Evolutionary conservation across 1,140 invertebrate genomes (phyloP).

Genomic region (Phenacoccus solenopsis): DNA sequence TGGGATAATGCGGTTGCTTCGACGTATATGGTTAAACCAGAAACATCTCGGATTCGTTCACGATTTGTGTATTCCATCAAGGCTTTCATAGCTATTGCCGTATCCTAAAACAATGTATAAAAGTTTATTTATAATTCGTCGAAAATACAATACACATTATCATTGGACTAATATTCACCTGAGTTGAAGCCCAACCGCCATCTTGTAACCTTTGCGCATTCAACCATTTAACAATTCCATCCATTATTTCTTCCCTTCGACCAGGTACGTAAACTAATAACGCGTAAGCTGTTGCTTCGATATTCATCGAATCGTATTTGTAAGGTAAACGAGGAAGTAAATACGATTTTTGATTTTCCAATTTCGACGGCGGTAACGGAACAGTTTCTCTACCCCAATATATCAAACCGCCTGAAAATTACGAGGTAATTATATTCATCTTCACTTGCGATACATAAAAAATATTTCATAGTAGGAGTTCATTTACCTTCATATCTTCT

Average conservation of each 20-base stretch:
- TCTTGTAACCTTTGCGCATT: constrained; percentile 82
- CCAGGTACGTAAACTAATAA: constrained; percentile 75
- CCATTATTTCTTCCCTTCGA: constrained; percentile 56
- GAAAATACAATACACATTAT: constrained; percentile 14
- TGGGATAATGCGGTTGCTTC: constrained; percentile 72
- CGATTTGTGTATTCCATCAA: constrained; percentile 79
- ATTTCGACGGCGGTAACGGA: constrained; percentile 62
- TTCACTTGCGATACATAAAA: too few relatives aligned
- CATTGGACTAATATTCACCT: constrained; percentile 37
- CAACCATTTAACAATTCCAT: constrained; percentile 84
- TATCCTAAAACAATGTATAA: constrained; percentile 44
- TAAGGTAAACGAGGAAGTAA: constrained; percentile 72
- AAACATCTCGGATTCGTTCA: constrained; percentile 76
- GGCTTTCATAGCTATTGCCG: constrained; percentile 75
- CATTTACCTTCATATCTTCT: constrained; percentile 47
- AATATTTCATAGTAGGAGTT: too few relatives aligned
- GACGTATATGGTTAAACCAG: constrained; percentile 60
- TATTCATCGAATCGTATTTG: constrained; percentile 78
- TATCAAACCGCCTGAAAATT: constrained; percentile 48
- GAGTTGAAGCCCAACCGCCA: constrained; percentile 88
- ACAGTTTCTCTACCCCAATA: constrained; percentile 73
- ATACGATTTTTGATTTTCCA: constrained; percentile 84
- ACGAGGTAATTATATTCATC: too few relatives aligned
- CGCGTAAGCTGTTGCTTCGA: constrained; percentile 85
- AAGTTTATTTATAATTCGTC: constrained; percentile 22